Percentiles rank a stretch among this genome's conserved stretches.
These are phyloP conservation scores for Rhagoletis pomonella DNA, from an alignment of 1,140 invertebrate genomes.

Conservation along the genomic window DNA sequence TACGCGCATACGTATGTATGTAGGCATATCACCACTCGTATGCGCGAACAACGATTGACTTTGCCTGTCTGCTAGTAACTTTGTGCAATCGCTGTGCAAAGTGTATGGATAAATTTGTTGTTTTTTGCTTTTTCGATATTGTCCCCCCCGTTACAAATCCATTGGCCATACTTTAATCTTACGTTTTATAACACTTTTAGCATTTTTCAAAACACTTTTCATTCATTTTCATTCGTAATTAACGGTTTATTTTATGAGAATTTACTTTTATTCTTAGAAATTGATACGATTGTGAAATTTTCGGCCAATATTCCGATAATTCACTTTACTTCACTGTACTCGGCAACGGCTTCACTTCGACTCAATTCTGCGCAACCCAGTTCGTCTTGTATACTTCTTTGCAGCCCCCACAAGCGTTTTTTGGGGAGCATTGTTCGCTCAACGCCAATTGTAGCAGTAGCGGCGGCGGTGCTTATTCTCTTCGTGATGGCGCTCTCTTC, in stretches of 20 bases:
- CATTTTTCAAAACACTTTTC: conserved; percentile 34
- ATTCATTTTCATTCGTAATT: conserved; percentile 24
- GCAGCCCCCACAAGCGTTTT: not conserved
- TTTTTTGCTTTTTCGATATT: conserved; percentile 2
- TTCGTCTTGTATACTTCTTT: conserved; percentile 42
- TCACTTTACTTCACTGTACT: conserved; percentile 25
- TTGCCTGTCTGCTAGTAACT: not conserved
- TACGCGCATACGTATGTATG: not conserved
- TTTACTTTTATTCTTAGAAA: conserved; percentile 15
- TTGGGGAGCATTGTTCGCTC: not conserved
- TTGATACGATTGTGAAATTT: conserved; percentile 12
- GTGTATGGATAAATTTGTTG: conserved; percentile 7
- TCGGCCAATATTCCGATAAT: conserved; percentile 17
- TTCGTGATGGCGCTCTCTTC: not conserved
- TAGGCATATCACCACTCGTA: not conserved
- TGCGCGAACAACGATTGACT: not conserved
- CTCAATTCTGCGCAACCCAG: conserved; percentile 31
- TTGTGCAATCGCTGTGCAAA: conserved; percentile 26
- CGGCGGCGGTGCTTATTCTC: not conserved
- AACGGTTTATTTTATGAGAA: not conserved
- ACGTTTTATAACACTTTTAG: not conserved
- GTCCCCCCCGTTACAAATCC: not conserved
- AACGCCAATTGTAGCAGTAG: no score
- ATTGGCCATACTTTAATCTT: not conserved
- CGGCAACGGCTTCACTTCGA: conserved; percentile 36